Base-by-base conservation (phyloP, 1,140 invertebrate species). In the Yoshiicerus persimilis region DNA sequence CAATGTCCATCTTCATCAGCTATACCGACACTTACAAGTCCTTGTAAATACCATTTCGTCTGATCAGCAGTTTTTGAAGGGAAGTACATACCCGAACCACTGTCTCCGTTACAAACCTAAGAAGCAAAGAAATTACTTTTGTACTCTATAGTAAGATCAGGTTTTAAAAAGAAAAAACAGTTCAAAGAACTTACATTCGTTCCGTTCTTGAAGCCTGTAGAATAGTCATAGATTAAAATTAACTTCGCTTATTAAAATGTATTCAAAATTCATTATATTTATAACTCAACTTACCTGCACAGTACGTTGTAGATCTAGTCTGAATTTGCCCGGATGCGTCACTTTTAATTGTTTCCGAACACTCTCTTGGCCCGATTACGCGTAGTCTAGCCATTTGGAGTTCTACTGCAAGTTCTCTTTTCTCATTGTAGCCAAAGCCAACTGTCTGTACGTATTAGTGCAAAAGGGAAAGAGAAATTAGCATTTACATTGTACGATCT, bases 101-200 rank as follows among this genome's bases (percentile, higher is more conserved):
- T 89, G 80, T 91, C 90, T 0, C 89, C 90, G 23, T 85, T 88
- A 47, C 90, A 91, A 20, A 91, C 89, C 27, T 91, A n/a, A 2
- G 27, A 41, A 39, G 20, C 10, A 30, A 32, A 39, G 30, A 64
- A 32, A 32, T 84, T 47, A 6, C 10, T 27, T 27, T 2, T n/a
- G n/a, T n/a, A n/a, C n/a, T n/a, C n/a, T n/a, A n/a, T n/a, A n/a
- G n/a, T n/a, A n/a, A n/a, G n/a, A n/a, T n/a, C n/a, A n/a, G n/a
- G n/a, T n/a, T n/a, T n/a, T n/a, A n/a, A n/a, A n/a, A n/a, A n/a
- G n/a, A n/a, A n/a, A n/a, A n/a, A n/a, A n/a, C n/a, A n/a, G n/a
- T n/a, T n/a, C n/a, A 41, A 11, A 1, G 10, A 34, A 56, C 41
- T 83, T 25, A 88, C 64, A 66, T 84, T 87, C 3, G 64, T 89